phyloP scores from a whole-genome alignment of 1,140 invertebrate species.

The Drosophila repleta region DNA sequence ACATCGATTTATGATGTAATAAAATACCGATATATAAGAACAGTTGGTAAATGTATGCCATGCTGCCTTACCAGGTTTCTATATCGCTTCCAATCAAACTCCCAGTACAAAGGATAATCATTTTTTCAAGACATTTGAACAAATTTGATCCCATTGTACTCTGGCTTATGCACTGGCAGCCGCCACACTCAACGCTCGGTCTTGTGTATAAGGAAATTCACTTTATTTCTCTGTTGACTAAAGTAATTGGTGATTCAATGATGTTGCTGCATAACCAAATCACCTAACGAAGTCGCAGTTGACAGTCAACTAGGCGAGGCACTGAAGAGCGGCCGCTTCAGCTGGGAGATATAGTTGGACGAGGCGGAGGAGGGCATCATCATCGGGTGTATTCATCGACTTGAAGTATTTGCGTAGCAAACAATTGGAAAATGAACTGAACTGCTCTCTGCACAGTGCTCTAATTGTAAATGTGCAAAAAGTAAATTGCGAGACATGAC shows the following conservation, averaged over 20 bases:
- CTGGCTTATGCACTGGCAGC: constrained; percentile 15
- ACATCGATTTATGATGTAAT: no score
- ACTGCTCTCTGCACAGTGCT: constrained; percentile 43
- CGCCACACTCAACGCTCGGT: constrained; percentile 59
- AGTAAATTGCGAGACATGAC: constrained; percentile 71
- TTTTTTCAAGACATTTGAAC: no score
- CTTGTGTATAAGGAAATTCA: constrained; percentile 79
- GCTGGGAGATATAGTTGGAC: background rate
- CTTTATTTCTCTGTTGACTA: constrained; percentile 80
- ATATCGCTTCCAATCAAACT: no score
- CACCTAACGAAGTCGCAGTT: constrained; percentile 73
- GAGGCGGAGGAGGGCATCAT: constrained; percentile 14
- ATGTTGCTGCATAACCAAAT: constrained; percentile 83
- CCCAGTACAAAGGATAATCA: no score
- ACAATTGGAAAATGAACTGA: constrained; percentile 79
- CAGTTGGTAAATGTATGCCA: no score
- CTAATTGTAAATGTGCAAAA: constrained; percentile 82
- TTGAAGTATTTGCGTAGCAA: constrained; percentile 77
- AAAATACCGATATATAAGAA: no score
- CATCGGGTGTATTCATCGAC: constrained; percentile 52
- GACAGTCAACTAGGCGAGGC: constrained; percentile 21
- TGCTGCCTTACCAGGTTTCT: no score
- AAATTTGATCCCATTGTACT: constrained; percentile 25
- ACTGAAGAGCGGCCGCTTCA: constrained; percentile 1
- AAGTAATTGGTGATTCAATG: constrained; percentile 83